Percentiles rank a stretch among this genome's conserved stretches.
Evolutionary conservation across 2,797 vertebrate genomes (phyloP).

Genomic region (Strix occidentalis): DNA sequence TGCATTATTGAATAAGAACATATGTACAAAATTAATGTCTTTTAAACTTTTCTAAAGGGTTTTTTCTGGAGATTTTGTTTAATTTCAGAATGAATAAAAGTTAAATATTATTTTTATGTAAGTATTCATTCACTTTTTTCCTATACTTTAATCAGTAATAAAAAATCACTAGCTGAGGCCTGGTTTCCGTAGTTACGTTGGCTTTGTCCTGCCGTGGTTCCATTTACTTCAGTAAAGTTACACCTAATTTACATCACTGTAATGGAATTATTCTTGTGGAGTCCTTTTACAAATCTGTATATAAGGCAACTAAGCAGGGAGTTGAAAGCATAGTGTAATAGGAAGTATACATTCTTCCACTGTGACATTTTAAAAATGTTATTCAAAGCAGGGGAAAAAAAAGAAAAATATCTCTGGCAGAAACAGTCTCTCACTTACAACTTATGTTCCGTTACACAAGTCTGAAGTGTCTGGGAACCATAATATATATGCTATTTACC

Average conservation of each 20-base stretch:
- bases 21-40: no score
- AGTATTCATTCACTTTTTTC: background rate
- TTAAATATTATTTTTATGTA: background rate
- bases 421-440: background rate
- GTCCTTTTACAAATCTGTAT: background rate
- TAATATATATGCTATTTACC: background rate
- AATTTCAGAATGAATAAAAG: background rate
- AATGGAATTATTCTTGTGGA: background rate
- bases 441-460: background rate
- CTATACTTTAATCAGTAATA: background rate
- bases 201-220: background rate
- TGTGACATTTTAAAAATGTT: background rate
- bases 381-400: background rate
- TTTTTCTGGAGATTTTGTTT: background rate
- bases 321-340: background rate
- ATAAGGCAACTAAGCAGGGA: background rate
- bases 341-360: background rate
- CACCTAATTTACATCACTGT: background rate
- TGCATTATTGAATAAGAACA: background rate
- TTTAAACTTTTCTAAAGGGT: background rate
- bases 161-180: background rate
- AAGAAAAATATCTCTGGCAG: background rate
- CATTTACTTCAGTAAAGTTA: background rate
- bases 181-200: background rate
- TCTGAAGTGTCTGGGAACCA: background rate